These are phyloP conservation scores for Sylvilagus floridanus DNA, from an alignment of 2,797 vertebrate species.

Conservation along the genomic window DNA sequence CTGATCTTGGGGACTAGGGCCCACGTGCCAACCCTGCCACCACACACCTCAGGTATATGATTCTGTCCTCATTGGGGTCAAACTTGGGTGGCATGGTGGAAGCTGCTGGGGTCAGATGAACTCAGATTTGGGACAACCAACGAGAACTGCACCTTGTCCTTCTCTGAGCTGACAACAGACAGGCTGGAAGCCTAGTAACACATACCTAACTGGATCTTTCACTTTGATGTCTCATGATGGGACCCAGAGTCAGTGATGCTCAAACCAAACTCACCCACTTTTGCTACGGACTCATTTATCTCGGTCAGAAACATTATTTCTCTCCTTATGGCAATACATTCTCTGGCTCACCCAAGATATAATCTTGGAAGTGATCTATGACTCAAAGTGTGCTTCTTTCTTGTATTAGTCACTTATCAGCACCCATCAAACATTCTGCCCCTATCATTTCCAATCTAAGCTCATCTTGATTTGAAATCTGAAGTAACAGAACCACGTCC, in stretches of 20 bases:
- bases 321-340: background rate
- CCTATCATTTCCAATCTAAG: background rate
- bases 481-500: background rate
- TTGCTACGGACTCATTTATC: background rate
- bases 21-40: no score
- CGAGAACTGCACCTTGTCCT: no score
- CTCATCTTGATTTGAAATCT: background rate
- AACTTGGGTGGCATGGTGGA: no score
- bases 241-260: background rate
- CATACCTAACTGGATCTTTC: background rate
- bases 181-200: no score
- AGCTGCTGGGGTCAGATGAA: no score
- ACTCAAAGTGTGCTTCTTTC: background rate
- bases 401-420: background rate
- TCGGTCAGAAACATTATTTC: background rate
- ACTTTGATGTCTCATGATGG: background rate
- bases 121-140: no score
- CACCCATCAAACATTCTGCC: background rate
- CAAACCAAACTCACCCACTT: background rate
- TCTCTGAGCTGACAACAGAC: no score
- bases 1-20: no score
- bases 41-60: no score
- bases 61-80: no score
- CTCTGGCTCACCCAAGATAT: constrained; percentile 19
- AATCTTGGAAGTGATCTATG: background rate